Conservation (phyloP, 2,113 vertebrate species). For the Solea solea region DNA sequence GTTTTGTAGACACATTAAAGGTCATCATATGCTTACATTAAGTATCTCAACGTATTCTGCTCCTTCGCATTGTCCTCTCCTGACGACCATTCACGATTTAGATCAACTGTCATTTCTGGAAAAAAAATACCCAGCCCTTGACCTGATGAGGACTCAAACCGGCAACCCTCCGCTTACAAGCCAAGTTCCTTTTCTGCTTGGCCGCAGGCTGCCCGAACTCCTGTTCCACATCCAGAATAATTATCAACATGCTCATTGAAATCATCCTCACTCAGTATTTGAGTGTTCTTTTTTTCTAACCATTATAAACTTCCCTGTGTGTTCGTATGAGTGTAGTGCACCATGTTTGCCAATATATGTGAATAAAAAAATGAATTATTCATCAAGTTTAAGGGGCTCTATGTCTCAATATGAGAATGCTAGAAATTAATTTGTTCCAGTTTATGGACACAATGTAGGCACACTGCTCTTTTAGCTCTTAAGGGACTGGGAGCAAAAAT, state of each 20-base stretch:
- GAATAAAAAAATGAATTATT: slow-evolving; percentile 72
- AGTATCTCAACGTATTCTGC: no score
- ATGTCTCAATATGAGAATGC: slow-evolving; percentile 42
- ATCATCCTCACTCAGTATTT: neutral
- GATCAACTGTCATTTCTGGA: no score
- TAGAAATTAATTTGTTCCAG: slow-evolving; percentile 56
- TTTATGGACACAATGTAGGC: slow-evolving; percentile 52
- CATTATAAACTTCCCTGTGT: neutral
- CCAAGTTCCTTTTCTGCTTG: no score
- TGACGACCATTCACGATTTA: no score
- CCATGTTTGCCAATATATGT: slow-evolving; percentile 35
- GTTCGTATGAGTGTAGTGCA: slow-evolving; percentile 13
- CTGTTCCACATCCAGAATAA: neutral
- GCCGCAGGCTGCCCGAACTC: no score
- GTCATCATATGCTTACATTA: no score
- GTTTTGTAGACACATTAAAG: no score
- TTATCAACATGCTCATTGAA: slow-evolving; percentile 2
- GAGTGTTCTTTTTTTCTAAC: neutral
- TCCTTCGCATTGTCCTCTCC: no score
- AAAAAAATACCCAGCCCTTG: no score
- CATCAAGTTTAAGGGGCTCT: slow-evolving; percentile 54
- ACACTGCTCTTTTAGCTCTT: slow-evolving; percentile 34
- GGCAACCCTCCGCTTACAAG: no score
- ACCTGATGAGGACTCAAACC: no score
- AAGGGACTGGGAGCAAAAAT: slow-evolving; percentile 37